phyloP scores from a whole-genome alignment of 2,888 invertebrate genomes.

The Kryphioiulus occultus region DNA sequence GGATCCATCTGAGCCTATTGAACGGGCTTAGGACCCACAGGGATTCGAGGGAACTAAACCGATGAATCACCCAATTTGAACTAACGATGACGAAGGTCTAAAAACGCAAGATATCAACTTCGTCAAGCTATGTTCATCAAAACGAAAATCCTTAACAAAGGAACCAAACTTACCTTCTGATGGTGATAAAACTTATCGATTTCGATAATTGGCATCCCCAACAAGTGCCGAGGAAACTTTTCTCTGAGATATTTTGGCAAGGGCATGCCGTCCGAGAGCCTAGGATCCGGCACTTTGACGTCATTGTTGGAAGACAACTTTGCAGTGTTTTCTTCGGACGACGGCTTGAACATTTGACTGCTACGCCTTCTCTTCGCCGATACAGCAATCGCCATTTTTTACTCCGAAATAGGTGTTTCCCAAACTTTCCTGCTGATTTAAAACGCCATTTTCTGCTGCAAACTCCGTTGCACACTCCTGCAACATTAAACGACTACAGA shows the following conservation, averaged over 20 bases:
- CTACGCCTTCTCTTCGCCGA: background rate
- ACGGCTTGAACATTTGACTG: background rate
- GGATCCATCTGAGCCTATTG: slow-evolving; percentile 7
- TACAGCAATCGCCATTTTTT: background rate
- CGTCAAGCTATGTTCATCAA: background rate
- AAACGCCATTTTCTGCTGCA: background rate
- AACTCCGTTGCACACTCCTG: background rate
- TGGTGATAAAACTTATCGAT: slow-evolving; percentile 43
- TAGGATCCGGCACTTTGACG: background rate
- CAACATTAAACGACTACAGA: background rate
- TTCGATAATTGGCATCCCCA: slow-evolving; percentile 41
- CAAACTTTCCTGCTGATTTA: background rate
- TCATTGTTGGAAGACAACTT: background rate
- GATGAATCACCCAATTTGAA: slow-evolving; percentile 41
- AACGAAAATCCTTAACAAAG: background rate
- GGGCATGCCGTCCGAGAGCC: slow-evolving; percentile 42
- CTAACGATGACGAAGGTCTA: slow-evolving; percentile 45
- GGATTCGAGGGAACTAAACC: background rate
- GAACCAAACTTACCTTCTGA: slow-evolving; percentile 6
- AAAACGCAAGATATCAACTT: background rate
- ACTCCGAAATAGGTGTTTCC: background rate
- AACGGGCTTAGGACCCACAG: background rate
- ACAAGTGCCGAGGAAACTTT: slow-evolving; percentile 6
- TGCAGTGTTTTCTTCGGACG: background rate
- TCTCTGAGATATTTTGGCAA: slow-evolving; percentile 20